These are phyloP conservation scores for Sipha maydis DNA, from an alignment of 2,888 invertebrate species.

Conservation along the genomic window DNA sequence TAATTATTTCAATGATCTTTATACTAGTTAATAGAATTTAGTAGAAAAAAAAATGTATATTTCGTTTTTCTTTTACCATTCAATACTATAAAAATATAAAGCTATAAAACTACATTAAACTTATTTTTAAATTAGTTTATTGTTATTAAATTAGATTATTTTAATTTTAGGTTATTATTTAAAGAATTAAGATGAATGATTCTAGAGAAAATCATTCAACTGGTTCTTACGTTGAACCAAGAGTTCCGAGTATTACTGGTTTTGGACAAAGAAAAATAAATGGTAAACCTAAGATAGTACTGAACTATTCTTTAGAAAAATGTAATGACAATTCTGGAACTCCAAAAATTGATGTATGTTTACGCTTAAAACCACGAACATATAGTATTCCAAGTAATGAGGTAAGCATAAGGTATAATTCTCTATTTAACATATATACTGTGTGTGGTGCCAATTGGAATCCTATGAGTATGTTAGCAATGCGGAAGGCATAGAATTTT, in stretches of 20 bases:
- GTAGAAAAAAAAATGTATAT: too few species aligned
- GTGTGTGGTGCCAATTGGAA: too few species aligned
- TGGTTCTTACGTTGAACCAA: slow-evolving; percentile 56
- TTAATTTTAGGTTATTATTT: not conserved
- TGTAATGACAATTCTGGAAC: slow-evolving; percentile 20
- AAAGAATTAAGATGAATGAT: slow-evolving; percentile 32
- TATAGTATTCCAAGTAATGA: not conserved
- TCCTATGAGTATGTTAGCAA: too few species aligned
- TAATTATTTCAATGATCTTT: too few species aligned
- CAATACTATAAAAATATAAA: too few species aligned
- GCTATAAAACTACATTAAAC: too few species aligned
- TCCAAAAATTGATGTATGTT: slow-evolving; percentile 61
- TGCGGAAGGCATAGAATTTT: too few species aligned
- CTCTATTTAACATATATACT: not conserved
- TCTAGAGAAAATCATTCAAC: slow-evolving; percentile 47
- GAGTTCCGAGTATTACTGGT: slow-evolving; percentile 57
- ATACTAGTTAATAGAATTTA: too few species aligned
- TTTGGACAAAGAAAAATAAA: slow-evolving; percentile 46
- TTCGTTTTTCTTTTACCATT: too few species aligned
- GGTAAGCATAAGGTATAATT: not conserved
- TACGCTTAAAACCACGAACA: slow-evolving; percentile 61
- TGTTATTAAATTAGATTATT: not conserved
- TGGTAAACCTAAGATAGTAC: slow-evolving; percentile 40
- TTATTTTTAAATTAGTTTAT: not conserved
- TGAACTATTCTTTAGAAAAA: slow-evolving; percentile 47